Evolutionary conservation across 1,140 invertebrate genomes (phyloP), one percentile per base, ranked within the genome.

Genomic region (Dinoponera quadriceps): DNA sequence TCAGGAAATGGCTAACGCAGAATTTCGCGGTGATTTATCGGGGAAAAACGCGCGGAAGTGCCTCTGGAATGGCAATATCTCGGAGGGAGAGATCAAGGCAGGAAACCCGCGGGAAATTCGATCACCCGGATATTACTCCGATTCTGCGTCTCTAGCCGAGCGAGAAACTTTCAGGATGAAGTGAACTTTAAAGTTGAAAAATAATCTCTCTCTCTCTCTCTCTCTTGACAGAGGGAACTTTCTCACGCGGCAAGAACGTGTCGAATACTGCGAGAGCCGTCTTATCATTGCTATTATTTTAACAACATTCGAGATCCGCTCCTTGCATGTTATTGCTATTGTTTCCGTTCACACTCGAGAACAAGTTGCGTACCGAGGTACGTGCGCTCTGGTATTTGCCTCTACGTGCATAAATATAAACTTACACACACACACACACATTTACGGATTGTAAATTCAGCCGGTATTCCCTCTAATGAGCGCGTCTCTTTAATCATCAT

Each of bases 51-150:
- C 63, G 33, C 54, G 75, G 75, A 71, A 71, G 57, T 80, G 75
- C 51, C 65, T 25, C 33, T n/a, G 75, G 75, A 71, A 80, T 71
- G 75, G 65, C 75, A 71, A 80, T 80, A 80, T 80, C 75, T 80
- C 38, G 44, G 66, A 80, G 75, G 65, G 75, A 71, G 75, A 80
- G 75, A 80, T 80, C 75, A 80, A 80, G 75, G 65, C 65, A 71
- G 65, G 33, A 80, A 80, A 80, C 51, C 75, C 51, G 65, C 75
- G 75, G 63, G 66, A 80, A 80, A 80, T 80, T 80, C 65, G 75
- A 80, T 80, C 65, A 80, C 22, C 65, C 75, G 75, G 75, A 80
- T 80, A 80, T 80, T 80, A 80, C 75, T 57, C 65, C 75, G 75
- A 80, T 80, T 80, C 75, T 80, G 51, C 75, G 75, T 80, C 25